Percentiles rank a stretch among this genome's conserved stretches.
These are phyloP conservation scores for Crossocerus cetratus DNA, from an alignment of 2,888 invertebrate species.

Conservation along the genomic window DNA sequence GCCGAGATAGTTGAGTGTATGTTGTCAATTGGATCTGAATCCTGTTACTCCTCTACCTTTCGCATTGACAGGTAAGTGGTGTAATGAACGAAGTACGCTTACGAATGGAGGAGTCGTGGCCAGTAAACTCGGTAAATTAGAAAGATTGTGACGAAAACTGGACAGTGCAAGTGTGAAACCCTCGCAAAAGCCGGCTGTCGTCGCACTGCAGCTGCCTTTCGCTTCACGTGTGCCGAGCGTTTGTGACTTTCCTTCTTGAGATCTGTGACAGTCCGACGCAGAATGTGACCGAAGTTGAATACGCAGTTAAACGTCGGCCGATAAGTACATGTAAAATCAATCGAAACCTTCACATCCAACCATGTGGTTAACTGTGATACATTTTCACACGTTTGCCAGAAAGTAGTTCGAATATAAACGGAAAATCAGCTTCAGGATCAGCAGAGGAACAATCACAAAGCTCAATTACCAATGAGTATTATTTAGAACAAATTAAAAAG, in stretches of 20 bases:
- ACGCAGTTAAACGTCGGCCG: no score
- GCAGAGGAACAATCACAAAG: not conserved
- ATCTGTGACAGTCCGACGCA: not conserved
- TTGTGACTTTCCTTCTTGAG: not conserved
- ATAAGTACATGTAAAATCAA: not conserved
- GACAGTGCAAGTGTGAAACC: not conserved
- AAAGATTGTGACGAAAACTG: not conserved
- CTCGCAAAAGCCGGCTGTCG: not conserved
- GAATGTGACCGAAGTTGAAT: not conserved
- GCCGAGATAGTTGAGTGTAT: slow-evolving; percentile 73
- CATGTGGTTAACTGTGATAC: no score
- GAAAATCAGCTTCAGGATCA: not conserved
- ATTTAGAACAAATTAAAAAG: not conserved
- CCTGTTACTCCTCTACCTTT: slow-evolving; percentile 60
- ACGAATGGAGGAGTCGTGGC: not conserved
- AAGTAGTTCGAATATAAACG: not conserved
- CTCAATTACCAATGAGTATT: not conserved
- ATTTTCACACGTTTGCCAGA: no score
- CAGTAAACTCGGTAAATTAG: not conserved
- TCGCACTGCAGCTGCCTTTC: not conserved
- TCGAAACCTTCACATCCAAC: not conserved
- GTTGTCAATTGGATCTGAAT: slow-evolving; percentile 67
- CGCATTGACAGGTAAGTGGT: slow-evolving; percentile 59
- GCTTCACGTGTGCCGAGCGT: not conserved
- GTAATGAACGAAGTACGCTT: slow-evolving; percentile 18